Base-by-base conservation (phyloP, 1,140 invertebrate genomes). In the Muscidifurax raptorellus region DNA sequence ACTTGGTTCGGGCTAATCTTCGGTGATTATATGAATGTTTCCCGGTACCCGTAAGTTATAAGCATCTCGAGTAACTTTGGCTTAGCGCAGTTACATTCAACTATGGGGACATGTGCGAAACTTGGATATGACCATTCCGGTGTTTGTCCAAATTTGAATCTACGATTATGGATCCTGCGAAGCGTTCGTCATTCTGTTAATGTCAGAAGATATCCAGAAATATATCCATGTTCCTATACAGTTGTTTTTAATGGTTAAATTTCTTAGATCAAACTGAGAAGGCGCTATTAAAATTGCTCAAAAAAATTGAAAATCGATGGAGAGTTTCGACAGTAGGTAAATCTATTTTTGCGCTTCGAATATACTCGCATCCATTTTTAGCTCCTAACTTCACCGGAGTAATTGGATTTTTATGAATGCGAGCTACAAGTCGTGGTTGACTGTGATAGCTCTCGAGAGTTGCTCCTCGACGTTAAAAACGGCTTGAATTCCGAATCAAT, bases 401-500 rank as follows among this genome's bases (percentile, higher is more conserved):
- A 7, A 59, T 59, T 59, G 5, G 66, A 69, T 28, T 27, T 69
- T 69, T 27, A 1, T 10, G 4, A n/a, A 25, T n/a, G 27, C 66
- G 66, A 75, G 72, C 22, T 47, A 40, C 72, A 47, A 75, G 72
- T 75, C 36, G n/a, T 9, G 27, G 27, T 6, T n/a, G 72, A 40
- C 32, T 32, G 30, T 32, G 52, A 59, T 59, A 59, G 71, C 28
- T 72, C 79, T 25, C 0, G 32, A 69, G 79, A 81, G 32, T 81
- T 72, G 18, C 15, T 59, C 27, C 12, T 30, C 69, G 47, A 32
- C 59, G 40, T 52, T 81, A 81, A 81, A 81, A 81, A 59, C 69
- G 69, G 80, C 25, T 80, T 47, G 40, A 69, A 80, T 80, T 71
- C 71, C n/a, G 44, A 81, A 81, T 72, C 36, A 47, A 80, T 80